Evolutionary conservation across 2,113 vertebrate species (phyloP), one percentile per base, ranked within the genome.

Genomic region (Montifringilla adamsi): DNA sequence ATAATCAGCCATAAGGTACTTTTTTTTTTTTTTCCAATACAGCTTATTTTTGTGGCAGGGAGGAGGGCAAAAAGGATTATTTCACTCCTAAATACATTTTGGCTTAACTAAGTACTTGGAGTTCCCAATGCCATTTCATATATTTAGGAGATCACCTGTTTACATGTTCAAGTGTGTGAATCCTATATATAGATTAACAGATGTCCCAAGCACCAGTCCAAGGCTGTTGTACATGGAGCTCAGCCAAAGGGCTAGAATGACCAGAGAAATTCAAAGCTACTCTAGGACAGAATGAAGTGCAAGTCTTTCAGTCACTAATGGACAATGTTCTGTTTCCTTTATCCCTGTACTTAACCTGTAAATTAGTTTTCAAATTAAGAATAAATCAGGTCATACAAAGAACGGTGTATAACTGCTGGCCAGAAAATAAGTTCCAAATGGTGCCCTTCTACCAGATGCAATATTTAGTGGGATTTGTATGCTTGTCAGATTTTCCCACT

Each of bases 101-200:
- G 88, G 80, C 66, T 96, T 92, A 93, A 93, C n/a, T 75, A 90
- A 94, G 96, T 89, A 97, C 94, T 89, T 74, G 66, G 93, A 94
- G 92, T 93, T 84, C 59, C 95, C 93, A 92, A 39, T 43, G n/a
- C 67, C 84, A 95, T 91, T 93, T 93, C 78, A 93, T 89, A 93
- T 94, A 95, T 97, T 96, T 96, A 97, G 97, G 93, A 79, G 84
- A 93, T 95, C 95, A 96, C 78, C 93, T 97, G 96, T 96, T 97
- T 93, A 97, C 92, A 21, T 96, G 62, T 55, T 50, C 90, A 88
- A 97, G 76, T 95, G 93, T 92, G 62, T 95, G 83, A 83, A 96
- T 86, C 87, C 96, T 97, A 94, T 96, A 96, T 87, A 97, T 94
- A 98, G 95, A 95, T 83, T 80, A 95, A 92, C 93, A 97, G 94